Conservation (phyloP, 2,113 vertebrate species). For the Neolamprologus falcicula region DNA sequence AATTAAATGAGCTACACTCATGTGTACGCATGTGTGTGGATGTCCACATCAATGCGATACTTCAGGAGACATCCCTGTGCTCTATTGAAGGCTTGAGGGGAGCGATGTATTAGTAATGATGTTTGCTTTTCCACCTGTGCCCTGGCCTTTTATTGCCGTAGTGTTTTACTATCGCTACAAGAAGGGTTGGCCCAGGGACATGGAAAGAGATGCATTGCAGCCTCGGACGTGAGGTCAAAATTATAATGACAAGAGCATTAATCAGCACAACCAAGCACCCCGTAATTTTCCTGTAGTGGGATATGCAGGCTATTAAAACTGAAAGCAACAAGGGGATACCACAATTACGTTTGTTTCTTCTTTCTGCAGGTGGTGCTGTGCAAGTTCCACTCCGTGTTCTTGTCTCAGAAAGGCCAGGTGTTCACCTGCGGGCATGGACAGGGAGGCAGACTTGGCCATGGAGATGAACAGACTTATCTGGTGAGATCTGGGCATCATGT, state of each 20-base stretch:
- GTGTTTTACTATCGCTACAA: constrained; percentile 62
- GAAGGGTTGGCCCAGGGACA: constrained; percentile 39
- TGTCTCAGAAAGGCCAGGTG: constrained; percentile 93
- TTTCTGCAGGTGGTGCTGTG: constrained; percentile 86
- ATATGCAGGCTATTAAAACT: neutral
- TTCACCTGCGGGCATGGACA: constrained; percentile 97
- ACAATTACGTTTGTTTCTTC: neutral
- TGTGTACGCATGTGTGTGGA: constrained; percentile 49
- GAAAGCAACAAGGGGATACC: neutral
- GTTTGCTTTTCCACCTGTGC: constrained; percentile 67
- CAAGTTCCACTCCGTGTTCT: constrained; percentile 96
- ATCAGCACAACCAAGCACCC: neutral
- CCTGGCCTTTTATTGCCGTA: constrained; percentile 39
- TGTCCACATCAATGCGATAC: constrained; percentile 63
- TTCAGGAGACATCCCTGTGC: constrained; percentile 56
- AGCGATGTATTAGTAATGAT: constrained; percentile 73
- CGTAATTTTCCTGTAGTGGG: neutral
- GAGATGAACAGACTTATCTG: constrained; percentile 95
- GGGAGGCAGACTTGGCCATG: constrained; percentile 95
- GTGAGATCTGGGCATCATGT: constrained; percentile 59
- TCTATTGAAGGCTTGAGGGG: constrained; percentile 56
- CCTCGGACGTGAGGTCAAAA: constrained; percentile 12
- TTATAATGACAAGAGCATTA: neutral
- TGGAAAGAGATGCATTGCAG: constrained; percentile 37
- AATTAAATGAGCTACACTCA: constrained; percentile 65